Conservation (phyloP, 2,888 invertebrate genomes). For the Dryocosmus kuriphilus region DNA sequence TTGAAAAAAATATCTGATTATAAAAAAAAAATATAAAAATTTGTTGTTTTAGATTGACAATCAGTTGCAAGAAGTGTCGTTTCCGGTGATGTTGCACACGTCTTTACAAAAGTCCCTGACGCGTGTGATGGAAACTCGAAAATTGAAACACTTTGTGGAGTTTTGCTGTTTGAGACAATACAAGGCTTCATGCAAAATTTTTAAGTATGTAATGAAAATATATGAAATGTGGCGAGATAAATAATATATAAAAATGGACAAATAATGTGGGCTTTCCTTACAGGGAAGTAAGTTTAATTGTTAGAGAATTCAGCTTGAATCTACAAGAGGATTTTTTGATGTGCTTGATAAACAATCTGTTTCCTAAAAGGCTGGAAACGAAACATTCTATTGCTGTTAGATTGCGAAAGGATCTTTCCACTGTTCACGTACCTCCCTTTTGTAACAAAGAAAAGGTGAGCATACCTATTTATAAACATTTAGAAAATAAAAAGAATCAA, state of each 20-base stretch:
- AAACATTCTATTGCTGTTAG: constrained; percentile 71
- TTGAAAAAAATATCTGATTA: background rate
- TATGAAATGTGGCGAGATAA: no score
- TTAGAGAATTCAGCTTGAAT: constrained; percentile 69
- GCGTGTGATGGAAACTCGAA: constrained; percentile 64
- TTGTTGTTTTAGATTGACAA: constrained; percentile 84
- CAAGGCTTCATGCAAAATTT: constrained; percentile 66
- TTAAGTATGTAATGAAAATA: constrained; percentile 62
- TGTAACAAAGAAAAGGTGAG: constrained; percentile 45
- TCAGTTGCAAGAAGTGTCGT: constrained; percentile 85
- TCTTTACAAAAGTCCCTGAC: constrained; percentile 77
- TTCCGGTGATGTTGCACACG: constrained; percentile 84
- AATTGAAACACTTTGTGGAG: constrained; percentile 70
- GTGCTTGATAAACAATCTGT: constrained; percentile 64
- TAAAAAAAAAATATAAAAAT: constrained; percentile 12
- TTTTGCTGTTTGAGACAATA: constrained; percentile 69
- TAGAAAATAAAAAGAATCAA: background rate
- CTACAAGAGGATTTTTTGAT: constrained; percentile 71
- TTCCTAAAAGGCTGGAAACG: constrained; percentile 65
- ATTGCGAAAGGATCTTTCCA: constrained; percentile 68
- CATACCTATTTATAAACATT: constrained; percentile 8
- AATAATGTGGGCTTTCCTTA: constrained; percentile 43
- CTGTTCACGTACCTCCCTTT: constrained; percentile 60
- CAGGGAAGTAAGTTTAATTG: constrained; percentile 67
- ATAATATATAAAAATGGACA: background rate